A percentile compares a stretch with the other conserved stretches of the same genome.
Conservation (phyloP, 2,888 invertebrate genomes). For the Epistrophe eligans region DNA sequence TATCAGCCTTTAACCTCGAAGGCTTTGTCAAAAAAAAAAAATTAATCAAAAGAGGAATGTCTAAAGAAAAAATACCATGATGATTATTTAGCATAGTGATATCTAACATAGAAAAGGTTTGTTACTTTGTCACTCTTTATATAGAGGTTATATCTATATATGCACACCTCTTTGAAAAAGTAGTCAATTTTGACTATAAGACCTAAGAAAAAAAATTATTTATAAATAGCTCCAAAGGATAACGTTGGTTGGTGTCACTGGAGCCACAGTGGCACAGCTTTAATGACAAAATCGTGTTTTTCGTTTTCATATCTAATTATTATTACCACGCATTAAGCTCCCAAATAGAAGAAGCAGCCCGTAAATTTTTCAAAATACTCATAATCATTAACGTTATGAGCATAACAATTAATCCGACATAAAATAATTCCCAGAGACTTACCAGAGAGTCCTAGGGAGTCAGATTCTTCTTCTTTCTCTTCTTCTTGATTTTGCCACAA, state of each 20-base stretch:
- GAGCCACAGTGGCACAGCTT: slow-evolving; percentile 33
- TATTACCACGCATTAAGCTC: slow-evolving; percentile 68
- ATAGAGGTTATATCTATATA: slow-evolving; percentile 5
- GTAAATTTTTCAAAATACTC: slow-evolving; percentile 70
- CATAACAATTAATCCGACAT: slow-evolving; percentile 33
- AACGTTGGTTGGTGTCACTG: neutral
- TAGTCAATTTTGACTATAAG: slow-evolving; percentile 28
- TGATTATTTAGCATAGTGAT: slow-evolving; percentile 35
- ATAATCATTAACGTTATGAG: slow-evolving; percentile 71
- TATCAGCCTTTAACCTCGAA: slow-evolving; percentile 24
- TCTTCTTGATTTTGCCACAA: neutral
- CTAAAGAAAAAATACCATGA: slow-evolving; percentile 2
- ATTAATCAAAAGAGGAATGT: slow-evolving; percentile 34
- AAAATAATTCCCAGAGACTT: slow-evolving; percentile 25
- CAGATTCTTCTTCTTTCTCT: neutral
- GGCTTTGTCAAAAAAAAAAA: slow-evolving; percentile 44
- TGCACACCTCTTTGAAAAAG: slow-evolving; percentile 30
- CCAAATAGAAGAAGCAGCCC: slow-evolving; percentile 16
- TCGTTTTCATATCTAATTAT: slow-evolving; percentile 69
- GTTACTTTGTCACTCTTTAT: neutral
- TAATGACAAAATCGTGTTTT: slow-evolving; percentile 74
- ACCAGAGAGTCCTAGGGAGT: neutral
- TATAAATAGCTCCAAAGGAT: slow-evolving; percentile 11
- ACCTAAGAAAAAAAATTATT: neutral
- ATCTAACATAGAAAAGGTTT: slow-evolving; percentile 11